Percentiles rank a stretch among this genome's conserved stretches.
phyloP scores from a whole-genome alignment of 2,888 invertebrate species.

The Aleiodes alternator region DNA sequence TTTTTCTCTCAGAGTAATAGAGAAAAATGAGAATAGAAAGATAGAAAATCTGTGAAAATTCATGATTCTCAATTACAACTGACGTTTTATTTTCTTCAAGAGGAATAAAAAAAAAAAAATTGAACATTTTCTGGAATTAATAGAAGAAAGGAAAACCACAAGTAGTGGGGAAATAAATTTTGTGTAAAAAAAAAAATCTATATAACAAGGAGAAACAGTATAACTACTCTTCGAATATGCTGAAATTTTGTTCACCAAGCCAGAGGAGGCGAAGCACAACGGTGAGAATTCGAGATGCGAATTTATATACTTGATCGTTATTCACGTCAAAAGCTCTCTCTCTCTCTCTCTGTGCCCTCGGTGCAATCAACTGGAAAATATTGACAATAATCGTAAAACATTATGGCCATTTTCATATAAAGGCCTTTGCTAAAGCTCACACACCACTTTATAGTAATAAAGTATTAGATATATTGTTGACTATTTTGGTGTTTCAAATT shows the following conservation, averaged over 20 bases:
- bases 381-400: conserved; percentile 46
- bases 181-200: too few relatives aligned
- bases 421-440: not conserved
- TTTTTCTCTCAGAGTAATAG: not conserved
- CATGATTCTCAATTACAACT: too few relatives aligned
- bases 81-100: not conserved
- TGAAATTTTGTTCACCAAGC: conserved; percentile 80
- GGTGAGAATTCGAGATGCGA: conserved; percentile 66
- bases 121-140: not conserved
- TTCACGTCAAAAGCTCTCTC: conserved; percentile 31
- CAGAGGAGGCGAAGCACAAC: conserved; percentile 77
- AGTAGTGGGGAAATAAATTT: not conserved
- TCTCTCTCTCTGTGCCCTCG: not conserved
- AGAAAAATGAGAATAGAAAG: too few relatives aligned
- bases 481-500: conserved; percentile 27
- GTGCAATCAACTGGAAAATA: conserved; percentile 44
- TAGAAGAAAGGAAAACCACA: not conserved
- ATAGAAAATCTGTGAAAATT: too few relatives aligned
- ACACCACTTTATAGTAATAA: conserved; percentile 35
- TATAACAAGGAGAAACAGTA: too few relatives aligned
- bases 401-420: conserved; percentile 38
- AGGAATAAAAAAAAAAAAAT: too few relatives aligned
- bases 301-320: conserved; percentile 41
- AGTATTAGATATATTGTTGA: conserved; percentile 23
- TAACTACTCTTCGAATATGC: conserved; percentile 71